phyloP scores from a whole-genome alignment of 2,797 vertebrate genomes.

The Poeciliopsis gracilis region DNA sequence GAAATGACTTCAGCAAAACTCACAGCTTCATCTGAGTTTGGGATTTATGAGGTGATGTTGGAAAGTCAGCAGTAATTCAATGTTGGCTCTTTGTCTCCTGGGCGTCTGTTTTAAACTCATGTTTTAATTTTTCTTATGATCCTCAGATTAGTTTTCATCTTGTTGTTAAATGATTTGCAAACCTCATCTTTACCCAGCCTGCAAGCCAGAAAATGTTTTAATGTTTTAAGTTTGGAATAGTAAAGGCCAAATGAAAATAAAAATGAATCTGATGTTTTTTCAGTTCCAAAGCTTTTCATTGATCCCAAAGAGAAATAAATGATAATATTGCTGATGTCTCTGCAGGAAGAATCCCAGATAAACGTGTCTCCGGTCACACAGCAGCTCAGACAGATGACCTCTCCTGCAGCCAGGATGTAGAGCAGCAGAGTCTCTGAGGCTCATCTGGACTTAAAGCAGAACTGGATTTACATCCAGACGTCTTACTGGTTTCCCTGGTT shows the following conservation, averaged over 20 bases:
- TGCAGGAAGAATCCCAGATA: too few relatives aligned
- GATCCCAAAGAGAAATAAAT: too few relatives aligned
- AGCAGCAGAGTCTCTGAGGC: too few relatives aligned
- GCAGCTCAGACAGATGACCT: too few relatives aligned
- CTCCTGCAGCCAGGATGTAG: too few relatives aligned
- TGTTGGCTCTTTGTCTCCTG: not conserved
- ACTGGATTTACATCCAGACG: not conserved
- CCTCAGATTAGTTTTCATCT: not conserved
- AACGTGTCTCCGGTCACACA: too few relatives aligned
- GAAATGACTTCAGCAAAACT: not conserved
- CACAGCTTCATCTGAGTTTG: not conserved
- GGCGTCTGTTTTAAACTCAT: not conserved
- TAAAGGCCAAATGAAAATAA: not conserved
- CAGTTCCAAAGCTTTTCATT: not conserved
- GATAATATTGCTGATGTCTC: too few relatives aligned
- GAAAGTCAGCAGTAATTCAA: not conserved
- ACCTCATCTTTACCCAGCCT: not conserved
- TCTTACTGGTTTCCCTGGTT: not conserved
- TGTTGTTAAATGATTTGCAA: not conserved
- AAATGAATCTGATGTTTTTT: not conserved
- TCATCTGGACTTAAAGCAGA: not conserved
- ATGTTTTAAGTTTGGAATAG: not conserved
- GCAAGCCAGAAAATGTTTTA: not conserved
- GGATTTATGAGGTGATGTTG: not conserved
- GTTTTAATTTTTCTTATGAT: not conserved